Evolutionary conservation across 2,888 invertebrate species (phyloP).

Genomic region (Caenorhabditis angaria): DNA sequence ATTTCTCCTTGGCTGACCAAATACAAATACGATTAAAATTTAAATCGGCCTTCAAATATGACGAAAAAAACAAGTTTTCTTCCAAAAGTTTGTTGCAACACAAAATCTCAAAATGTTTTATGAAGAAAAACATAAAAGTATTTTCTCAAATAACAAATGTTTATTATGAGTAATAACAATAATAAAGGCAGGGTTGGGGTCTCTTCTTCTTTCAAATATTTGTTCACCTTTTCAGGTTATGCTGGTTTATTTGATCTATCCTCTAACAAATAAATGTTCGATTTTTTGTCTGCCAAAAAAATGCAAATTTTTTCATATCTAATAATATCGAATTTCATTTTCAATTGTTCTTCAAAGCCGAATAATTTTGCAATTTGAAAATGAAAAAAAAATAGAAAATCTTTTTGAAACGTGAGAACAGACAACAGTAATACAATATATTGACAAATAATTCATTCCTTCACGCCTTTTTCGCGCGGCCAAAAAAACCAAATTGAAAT

Average conservation of each 20-base stretch:
- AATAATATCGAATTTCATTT: not conserved
- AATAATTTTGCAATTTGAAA: too few species aligned
- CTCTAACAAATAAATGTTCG: constrained; percentile 1
- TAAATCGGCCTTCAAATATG: not conserved
- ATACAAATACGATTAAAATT: constrained; percentile 2
- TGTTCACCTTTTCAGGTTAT: constrained; percentile 1
- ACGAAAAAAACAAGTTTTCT: not conserved
- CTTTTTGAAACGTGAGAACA: too few species aligned
- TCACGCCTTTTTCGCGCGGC: too few species aligned
- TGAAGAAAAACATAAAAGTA: too few species aligned
- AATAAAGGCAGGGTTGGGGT: not conserved
- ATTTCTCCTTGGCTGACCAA: not conserved
- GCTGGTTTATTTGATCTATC: not conserved
- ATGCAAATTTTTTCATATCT: not conserved
- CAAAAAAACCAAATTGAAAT: too few species aligned
- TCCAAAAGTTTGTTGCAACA: not conserved
- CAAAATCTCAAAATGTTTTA: not conserved
- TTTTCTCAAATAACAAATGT: not conserved
- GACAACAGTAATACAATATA: too few species aligned
- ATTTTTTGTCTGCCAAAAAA: not conserved
- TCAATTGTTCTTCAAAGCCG: too few species aligned
- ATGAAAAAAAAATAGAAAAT: too few species aligned
- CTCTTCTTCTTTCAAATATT: constrained; percentile 2
- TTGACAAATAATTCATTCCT: not conserved
- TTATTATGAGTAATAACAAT: not conserved